phyloP scores from a whole-genome alignment of 2,888 invertebrate genomes.

The Coecobrya sp. region DNA sequence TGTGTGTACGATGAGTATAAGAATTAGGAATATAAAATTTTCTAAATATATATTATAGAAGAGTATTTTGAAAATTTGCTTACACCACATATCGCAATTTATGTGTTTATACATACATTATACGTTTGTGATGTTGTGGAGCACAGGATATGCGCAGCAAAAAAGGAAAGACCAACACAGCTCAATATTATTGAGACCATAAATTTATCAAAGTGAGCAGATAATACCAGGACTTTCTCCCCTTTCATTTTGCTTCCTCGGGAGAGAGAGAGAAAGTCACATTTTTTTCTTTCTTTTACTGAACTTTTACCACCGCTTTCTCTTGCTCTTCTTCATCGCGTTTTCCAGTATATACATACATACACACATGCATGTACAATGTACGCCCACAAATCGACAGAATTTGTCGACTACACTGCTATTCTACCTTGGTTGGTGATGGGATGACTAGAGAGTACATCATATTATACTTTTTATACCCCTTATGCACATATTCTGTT shows the following conservation, averaged over 20 bases:
- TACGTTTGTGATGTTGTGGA: not conserved
- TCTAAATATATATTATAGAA: not conserved
- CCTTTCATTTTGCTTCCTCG: conserved; percentile 65
- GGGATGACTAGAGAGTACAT: not conserved
- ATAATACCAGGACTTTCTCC: conserved; percentile 63
- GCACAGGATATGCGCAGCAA: not conserved
- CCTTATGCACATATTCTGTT: not conserved
- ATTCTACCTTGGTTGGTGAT: not conserved
- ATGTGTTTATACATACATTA: not conserved
- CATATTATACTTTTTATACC: not conserved
- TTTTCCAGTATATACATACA: not conserved
- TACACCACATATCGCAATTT: not conserved
- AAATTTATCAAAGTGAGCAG: conserved; percentile 83
- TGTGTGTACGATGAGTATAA: too few species aligned
- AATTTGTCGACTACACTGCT: conserved; percentile 68
- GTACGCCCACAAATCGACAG: conserved; percentile 61
- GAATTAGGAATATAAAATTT: too few species aligned
- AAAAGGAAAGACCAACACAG: conserved; percentile 58
- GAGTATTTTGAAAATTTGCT: not conserved
- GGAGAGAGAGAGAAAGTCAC: conserved; percentile 74
- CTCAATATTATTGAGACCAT: conserved; percentile 83
- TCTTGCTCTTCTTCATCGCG: not conserved
- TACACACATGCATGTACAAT: not conserved
- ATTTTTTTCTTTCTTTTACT: conserved; percentile 61
- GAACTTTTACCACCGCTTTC: not conserved